These are phyloP conservation scores for Caretta caretta DNA, from an alignment of 2,113 vertebrate genomes.

Conservation along the genomic window DNA sequence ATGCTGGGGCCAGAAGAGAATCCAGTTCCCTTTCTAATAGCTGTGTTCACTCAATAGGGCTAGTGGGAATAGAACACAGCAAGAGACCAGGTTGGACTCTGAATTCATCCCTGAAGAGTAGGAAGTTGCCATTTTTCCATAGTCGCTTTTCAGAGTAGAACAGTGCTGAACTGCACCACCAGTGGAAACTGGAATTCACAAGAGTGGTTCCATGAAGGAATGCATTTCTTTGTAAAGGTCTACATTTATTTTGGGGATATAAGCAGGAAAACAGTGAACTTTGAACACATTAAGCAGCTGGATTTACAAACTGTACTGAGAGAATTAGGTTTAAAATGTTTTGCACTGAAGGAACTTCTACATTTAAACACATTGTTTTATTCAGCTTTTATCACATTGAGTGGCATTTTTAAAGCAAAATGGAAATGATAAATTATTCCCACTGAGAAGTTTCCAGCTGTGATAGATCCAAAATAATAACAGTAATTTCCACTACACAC, in stretches of 20 bases:
- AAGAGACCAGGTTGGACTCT: neutral
- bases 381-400: conserved; percentile 73
- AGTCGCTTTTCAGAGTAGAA: conserved; percentile 19
- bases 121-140: conserved; percentile 62
- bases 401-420: conserved; percentile 18
- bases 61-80: accelerated
- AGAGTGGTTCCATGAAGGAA: conserved; percentile 66
- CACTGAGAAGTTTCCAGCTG: conserved; percentile 53
- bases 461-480: conserved; percentile 20
- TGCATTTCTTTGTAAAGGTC: conserved; percentile 44
- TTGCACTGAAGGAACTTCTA: conserved; percentile 68
- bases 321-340: conserved; percentile 66
- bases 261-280: conserved; percentile 11
- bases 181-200: conserved; percentile 56
- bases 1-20: neutral
- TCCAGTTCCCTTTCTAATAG: neutral
- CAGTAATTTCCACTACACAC: conserved; percentile 21
- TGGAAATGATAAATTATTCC: conserved; percentile 68
- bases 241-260: conserved; percentile 32
- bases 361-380: conserved; percentile 51
- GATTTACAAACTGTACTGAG: conserved; percentile 73
- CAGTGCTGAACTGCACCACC: neutral
- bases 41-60: neutral
- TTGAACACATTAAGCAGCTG: conserved; percentile 61
- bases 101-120: conserved; percentile 49